These are phyloP conservation scores for Dromococcyx pavoninus DNA, from an alignment of 2,797 vertebrate genomes.

Conservation along the genomic window DNA sequence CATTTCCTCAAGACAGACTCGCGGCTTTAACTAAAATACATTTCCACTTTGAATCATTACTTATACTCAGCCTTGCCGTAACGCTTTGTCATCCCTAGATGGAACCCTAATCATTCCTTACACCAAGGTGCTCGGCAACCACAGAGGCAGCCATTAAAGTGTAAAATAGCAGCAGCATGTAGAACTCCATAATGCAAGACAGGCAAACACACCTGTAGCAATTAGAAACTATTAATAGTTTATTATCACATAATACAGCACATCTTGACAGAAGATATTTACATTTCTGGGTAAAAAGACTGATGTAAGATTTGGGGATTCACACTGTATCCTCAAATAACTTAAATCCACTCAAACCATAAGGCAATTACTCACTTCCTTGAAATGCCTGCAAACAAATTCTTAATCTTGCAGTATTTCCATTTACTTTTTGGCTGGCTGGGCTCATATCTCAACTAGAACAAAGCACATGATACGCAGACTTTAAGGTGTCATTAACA, in stretches of 20 bases:
- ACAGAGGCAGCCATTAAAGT: not conserved
- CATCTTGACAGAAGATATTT: not conserved
- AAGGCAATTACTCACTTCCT: not conserved
- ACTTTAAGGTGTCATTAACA: not conserved
- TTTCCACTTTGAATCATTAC: not conserved
- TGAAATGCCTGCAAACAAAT: not conserved
- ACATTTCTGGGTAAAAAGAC: not conserved
- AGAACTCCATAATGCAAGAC: accelerated
- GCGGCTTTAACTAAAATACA: not conserved
- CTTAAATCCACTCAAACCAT: not conserved
- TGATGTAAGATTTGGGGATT: not conserved
- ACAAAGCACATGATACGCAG: not conserved
- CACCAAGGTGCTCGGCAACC: not conserved
- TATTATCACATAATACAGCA: not conserved
- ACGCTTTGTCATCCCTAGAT: not conserved
- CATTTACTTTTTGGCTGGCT: not conserved
- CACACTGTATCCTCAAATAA: not conserved
- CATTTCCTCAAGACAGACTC: not conserved
- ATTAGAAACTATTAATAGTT: not conserved
- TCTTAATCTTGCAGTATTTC: not conserved
- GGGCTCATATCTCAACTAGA: not conserved
- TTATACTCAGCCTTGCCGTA: not conserved
- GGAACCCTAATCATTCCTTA: not conserved
- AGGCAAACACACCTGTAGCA: not conserved
- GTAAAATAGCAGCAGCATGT: not conserved